Percentiles rank a stretch among this genome's conserved stretches.
Evolutionary conservation across 2,888 invertebrate species (phyloP).

Genomic region (Antitype chi): DNA sequence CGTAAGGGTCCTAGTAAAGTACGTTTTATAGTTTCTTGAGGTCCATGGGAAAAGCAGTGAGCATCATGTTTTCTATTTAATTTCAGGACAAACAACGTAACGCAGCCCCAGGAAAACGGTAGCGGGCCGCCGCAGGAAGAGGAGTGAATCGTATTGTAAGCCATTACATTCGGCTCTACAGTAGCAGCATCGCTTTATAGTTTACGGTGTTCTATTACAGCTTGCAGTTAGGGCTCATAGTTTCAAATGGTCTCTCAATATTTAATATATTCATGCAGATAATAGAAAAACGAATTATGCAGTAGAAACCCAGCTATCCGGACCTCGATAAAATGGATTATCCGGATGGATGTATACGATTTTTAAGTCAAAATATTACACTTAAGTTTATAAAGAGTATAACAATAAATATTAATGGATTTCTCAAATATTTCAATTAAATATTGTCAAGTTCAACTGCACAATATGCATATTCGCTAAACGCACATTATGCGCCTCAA

Average conservation of each 20-base stretch:
- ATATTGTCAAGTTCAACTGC: not conserved
- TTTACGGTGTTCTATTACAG: slow-evolving; percentile 54
- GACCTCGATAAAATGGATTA: slow-evolving; percentile 2
- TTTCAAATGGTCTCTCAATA: slow-evolving; percentile 48
- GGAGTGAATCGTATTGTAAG: slow-evolving; percentile 51
- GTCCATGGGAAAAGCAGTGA: no score
- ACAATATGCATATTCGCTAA: not conserved
- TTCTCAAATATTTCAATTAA: not conserved
- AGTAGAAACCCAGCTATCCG: slow-evolving; percentile 38
- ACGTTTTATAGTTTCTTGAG: no score
- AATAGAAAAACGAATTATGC: slow-evolving; percentile 28
- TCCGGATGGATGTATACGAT: slow-evolving; percentile 22
- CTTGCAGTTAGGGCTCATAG: slow-evolving; percentile 51
- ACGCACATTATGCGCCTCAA: not conserved
- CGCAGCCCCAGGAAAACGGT: slow-evolving; percentile 51
- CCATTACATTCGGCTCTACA: slow-evolving; percentile 52
- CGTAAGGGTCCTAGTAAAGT: no score
- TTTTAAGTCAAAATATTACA: slow-evolving; percentile 38
- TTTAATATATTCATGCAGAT: slow-evolving; percentile 39
- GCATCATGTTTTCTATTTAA: not conserved
- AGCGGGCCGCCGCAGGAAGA: slow-evolving; percentile 49
- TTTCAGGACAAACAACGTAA: slow-evolving; percentile 52
- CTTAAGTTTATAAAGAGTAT: slow-evolving; percentile 35
- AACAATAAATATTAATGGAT: not conserved
- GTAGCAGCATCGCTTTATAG: slow-evolving; percentile 60